phyloP scores from a whole-genome alignment of 37 sponge, comb jelly and placozoan species.

The Spongilla lacustris region DNA sequence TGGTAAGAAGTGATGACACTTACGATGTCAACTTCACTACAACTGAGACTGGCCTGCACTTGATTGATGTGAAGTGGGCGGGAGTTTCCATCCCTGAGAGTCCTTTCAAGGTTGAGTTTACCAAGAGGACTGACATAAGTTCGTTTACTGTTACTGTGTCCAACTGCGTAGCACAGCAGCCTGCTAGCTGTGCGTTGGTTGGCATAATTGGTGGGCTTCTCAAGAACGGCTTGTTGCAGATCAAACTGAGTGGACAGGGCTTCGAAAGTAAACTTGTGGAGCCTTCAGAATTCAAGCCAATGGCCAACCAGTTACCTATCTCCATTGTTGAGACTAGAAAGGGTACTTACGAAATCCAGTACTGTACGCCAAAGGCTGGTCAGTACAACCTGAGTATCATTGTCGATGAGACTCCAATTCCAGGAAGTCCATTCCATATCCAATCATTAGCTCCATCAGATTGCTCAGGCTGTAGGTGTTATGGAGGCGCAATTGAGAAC shows the following conservation, averaged over 20 bases:
- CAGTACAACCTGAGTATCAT: slow-evolving; percentile 51
- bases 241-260: slow-evolving; percentile 12
- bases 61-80: slow-evolving; percentile 77
- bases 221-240: slow-evolving; percentile 18
- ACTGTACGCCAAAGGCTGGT: slow-evolving; percentile 71
- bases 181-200: slow-evolving; percentile 25
- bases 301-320: slow-evolving; percentile 5
- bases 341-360: slow-evolving; percentile 63
- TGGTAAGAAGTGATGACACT: slow-evolving; percentile 52
- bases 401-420: slow-evolving; percentile 54
- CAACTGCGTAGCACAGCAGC: slow-evolving; percentile 32
- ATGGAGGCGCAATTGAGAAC: slow-evolving; percentile 61
- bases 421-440: slow-evolving; percentile 74
- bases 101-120: slow-evolving; percentile 68
- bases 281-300: slow-evolving; percentile 8
- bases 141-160: slow-evolving; percentile 46
- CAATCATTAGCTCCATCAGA: slow-evolving; percentile 58
- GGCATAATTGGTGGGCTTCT: slow-evolving; percentile 54
- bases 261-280: slow-evolving; percentile 11
- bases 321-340: slow-evolving; percentile 62
- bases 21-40: slow-evolving; percentile 70
- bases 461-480: slow-evolving; percentile 55
- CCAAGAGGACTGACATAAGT: slow-evolving; percentile 25
- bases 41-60: slow-evolving; percentile 75
- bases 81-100: slow-evolving; percentile 68